A percentile compares a stretch with the other conserved stretches of the same genome.
phyloP scores from a whole-genome alignment of 1,140 invertebrate species.

The Drosophila triauraria region DNA sequence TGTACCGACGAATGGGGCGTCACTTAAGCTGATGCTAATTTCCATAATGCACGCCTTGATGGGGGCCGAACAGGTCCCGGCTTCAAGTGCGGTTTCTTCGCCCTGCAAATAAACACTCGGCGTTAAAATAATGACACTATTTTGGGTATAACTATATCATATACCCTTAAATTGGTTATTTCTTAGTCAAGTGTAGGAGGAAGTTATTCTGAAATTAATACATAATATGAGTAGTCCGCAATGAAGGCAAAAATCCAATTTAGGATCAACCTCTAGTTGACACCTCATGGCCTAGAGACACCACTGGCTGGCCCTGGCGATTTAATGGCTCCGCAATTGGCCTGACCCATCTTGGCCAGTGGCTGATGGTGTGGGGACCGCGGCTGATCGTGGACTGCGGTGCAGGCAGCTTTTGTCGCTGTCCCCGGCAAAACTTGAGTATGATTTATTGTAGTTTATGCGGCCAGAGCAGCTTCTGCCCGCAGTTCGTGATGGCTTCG shows the following conservation, averaged over 20 bases:
- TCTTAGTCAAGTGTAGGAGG: background rate
- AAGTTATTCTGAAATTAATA: background rate
- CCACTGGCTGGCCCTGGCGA: conserved; percentile 66
- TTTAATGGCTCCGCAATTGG: conserved; percentile 77
- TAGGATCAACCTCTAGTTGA: conserved; percentile 55
- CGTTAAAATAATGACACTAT: conserved; percentile 16
- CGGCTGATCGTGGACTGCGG: conserved; percentile 20
- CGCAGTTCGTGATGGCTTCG: conserved; percentile 46
- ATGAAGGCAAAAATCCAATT: conserved; percentile 48
- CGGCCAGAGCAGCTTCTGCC: conserved; percentile 65
- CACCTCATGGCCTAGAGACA: conserved; percentile 36
- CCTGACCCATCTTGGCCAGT: conserved; percentile 61
- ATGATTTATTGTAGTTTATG: conserved; percentile 77
- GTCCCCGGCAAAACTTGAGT: conserved; percentile 75
- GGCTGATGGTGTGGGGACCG: conserved; percentile 17
- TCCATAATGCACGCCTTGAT: conserved; percentile 63
- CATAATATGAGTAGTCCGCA: conserved; percentile 45
- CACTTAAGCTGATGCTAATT: conserved; percentile 74
- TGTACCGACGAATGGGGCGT: conserved; percentile 69
- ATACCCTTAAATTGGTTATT: background rate
- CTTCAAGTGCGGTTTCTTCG: background rate
- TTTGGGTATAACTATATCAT: background rate
- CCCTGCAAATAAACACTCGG: conserved; percentile 29
- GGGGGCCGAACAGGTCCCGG: conserved; percentile 50
- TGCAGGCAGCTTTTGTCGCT: conserved; percentile 48